Conservation (phyloP, 2,888 invertebrate genomes). For the Invenusta paracnida region DNA sequence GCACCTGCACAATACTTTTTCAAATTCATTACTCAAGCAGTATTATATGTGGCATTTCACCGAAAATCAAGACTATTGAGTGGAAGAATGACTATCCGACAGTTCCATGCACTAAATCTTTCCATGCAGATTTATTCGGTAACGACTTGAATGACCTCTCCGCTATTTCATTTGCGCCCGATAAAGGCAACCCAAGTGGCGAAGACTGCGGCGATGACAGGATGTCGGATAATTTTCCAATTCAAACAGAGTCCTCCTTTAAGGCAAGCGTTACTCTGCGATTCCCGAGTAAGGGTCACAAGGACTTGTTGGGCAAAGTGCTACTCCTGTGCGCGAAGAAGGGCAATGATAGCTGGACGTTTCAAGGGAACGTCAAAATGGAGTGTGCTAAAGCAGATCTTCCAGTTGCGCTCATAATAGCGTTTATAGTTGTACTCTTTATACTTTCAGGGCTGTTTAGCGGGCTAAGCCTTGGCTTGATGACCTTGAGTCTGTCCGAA, state of each 20-base stretch:
- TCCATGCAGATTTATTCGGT: not conserved
- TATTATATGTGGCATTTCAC: no score
- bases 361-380: not conserved
- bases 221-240: not conserved
- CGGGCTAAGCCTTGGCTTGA: conserved; percentile 48
- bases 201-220: not conserved
- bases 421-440: conserved; percentile 65
- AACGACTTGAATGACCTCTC: not conserved
- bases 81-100: no score
- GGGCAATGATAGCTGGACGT: not conserved
- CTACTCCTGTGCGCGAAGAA: not conserved
- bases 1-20: no score
- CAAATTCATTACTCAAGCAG: no score
- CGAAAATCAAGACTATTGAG: no score
- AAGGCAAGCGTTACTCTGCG: no score
- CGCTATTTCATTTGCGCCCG: not conserved
- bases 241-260: not conserved
- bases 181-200: not conserved
- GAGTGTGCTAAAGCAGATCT: conserved; percentile 47
- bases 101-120: not conserved
- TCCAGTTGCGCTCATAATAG: conserved; percentile 55
- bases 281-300: no score
- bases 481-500: conserved; percentile 47
- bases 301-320: no score
- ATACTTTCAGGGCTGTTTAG: conserved; percentile 67